phyloP scores from a whole-genome alignment of 2,888 invertebrate genomes.

The Poecilus cupreus region DNA sequence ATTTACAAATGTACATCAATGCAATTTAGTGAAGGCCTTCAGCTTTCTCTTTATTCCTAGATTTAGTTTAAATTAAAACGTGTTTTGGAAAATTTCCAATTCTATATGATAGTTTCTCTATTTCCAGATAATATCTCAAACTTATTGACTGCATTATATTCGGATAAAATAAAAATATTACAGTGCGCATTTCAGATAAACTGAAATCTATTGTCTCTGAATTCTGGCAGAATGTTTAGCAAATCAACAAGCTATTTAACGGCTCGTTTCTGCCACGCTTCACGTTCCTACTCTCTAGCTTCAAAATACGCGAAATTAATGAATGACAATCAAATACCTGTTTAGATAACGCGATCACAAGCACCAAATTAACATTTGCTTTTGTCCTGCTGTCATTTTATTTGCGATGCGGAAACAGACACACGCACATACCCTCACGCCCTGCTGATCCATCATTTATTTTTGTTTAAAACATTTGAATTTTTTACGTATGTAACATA shows the following conservation, averaged over 20 bases:
- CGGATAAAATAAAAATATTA: background rate
- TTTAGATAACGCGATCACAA: conserved; percentile 8
- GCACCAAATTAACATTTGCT: background rate
- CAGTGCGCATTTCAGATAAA: background rate
- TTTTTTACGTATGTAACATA: too few relatives aligned
- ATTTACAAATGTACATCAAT: too few relatives aligned
- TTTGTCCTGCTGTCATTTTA: background rate
- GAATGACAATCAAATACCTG: conserved; percentile 28
- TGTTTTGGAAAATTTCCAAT: background rate
- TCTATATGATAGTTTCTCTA: background rate
- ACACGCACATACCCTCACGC: too few relatives aligned
- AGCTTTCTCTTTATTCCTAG: background rate
- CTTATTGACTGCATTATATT: background rate
- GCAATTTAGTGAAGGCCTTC: too few relatives aligned
- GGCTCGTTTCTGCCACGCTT: too few relatives aligned
- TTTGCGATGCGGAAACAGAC: too few relatives aligned
- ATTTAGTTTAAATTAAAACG: background rate
- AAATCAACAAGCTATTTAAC: background rate
- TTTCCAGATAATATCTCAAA: background rate
- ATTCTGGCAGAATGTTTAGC: background rate
- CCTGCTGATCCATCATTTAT: too few relatives aligned
- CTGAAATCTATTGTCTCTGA: background rate
- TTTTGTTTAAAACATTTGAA: too few relatives aligned
- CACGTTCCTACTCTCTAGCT: background rate
- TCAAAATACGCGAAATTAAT: conserved; percentile 10